These are phyloP conservation scores for Slavum lentiscoides DNA, from an alignment of 2,888 invertebrate genomes.

Conservation along the genomic window DNA sequence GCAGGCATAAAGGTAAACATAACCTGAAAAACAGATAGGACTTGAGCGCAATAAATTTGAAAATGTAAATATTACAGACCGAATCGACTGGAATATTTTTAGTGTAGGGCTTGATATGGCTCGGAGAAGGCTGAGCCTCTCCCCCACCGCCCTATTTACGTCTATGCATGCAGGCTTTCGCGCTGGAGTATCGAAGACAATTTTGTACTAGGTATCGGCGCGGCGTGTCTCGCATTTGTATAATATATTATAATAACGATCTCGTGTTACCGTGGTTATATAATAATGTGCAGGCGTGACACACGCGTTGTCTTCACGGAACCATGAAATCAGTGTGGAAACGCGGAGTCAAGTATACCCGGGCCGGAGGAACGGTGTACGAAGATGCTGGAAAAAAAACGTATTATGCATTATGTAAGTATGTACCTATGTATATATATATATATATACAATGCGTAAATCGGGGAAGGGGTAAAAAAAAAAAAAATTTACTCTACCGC, in stretches of 20 bases:
- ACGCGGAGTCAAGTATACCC: neutral
- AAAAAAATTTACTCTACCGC: neutral
- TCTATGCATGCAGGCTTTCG: no score
- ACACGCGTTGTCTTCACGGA: constrained; percentile 14
- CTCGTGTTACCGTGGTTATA: constrained; percentile 35
- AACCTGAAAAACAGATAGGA: no score
- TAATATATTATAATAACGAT: neutral
- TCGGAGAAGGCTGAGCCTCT: no score
- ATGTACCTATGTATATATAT: neutral
- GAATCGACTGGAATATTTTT: no score
- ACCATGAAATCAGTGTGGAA: constrained; percentile 43
- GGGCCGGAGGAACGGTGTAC: neutral
- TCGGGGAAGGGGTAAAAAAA: neutral
- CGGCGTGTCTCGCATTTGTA: neutral
- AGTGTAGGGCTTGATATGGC: no score
- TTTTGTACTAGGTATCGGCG: neutral
- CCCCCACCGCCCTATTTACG: no score
- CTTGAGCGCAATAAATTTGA: no score
- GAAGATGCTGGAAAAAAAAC: neutral
- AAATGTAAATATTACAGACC: no score
- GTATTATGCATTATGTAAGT: neutral
- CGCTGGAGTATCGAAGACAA: neutral
- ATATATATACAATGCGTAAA: no score
- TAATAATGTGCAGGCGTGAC: constrained; percentile 30
- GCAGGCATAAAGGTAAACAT: no score